Evolutionary conservation across 2,888 invertebrate species (phyloP).

Genomic region (Ferrisia virgata): DNA sequence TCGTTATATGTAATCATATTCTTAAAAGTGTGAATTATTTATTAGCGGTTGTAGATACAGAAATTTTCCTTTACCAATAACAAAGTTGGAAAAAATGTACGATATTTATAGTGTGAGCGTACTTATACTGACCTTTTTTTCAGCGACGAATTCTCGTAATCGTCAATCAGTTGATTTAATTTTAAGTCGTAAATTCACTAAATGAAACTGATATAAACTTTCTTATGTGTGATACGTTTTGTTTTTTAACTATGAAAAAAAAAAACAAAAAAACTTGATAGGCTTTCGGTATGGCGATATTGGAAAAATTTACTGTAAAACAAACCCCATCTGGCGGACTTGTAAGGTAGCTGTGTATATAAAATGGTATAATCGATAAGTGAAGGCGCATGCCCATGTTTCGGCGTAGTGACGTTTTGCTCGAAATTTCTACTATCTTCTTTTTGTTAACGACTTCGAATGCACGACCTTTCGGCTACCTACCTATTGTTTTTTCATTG

Average conservation of each 20-base stretch:
- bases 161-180: background rate
- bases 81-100: background rate
- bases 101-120: background rate
- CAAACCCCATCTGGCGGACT: background rate
- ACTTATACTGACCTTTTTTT: background rate
- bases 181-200: background rate
- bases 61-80: background rate
- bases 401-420: background rate
- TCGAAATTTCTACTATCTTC: background rate
- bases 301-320: background rate
- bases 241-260: background rate
- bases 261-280: constrained; percentile 10
- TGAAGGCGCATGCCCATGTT: constrained; percentile 4
- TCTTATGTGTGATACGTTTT: background rate
- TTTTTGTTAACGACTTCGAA: background rate
- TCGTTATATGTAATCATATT: background rate
- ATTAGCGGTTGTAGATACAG: background rate
- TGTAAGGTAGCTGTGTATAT: background rate
- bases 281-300: background rate
- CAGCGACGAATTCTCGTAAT: background rate
- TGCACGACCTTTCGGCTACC: constrained; percentile 21
- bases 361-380: background rate
- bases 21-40: background rate
- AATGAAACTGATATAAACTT: background rate
- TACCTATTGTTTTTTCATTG: constrained; percentile 24